Base-by-base conservation (phyloP, 2,888 invertebrate genomes). In the Clitarchus hookeri region DNA sequence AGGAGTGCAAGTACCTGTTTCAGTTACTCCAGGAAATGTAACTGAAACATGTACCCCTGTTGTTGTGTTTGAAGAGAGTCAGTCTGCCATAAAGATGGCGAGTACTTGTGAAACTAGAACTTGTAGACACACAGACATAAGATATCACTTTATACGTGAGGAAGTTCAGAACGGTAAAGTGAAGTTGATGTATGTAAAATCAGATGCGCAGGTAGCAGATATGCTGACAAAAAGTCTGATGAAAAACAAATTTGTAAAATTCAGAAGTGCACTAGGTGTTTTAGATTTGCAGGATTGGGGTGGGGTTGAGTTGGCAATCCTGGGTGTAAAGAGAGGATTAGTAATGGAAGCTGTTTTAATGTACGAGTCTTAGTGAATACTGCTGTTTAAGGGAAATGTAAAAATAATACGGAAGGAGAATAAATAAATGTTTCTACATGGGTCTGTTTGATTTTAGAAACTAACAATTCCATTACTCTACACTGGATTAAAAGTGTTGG, bases 141-240 rank as follows among this genome's bases (percentile, higher is more conserved):
- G 1, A 12, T n/a, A 23, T 23, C 65, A 65, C n/a, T 65, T 65
- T n/a, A 65, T 65, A n/a, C 19, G 6, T 19, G 65, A 65, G 65
- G 23, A 65, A n/a, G n/a, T 65, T 65, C 23, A 19, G 16, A n/a
- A 19, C 16, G 65, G 65, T n/a, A 65, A 65, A 16, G 65, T 65
- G n/a, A 19, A 65, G n/a, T 19, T 65, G 65, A 19, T 65, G n/a
- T 23, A 65, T 65, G 53, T 65, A 16, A 65, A 84, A 86, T 86
- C 79, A 79, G 78, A 79, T 84, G 84, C 84, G 79, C 79, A 86
- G 84, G 86, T 84, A 84, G 83, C 79, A 86, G 53, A 48, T 84
- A 79, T 78, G 84, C n/a, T 84, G 79, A 84, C 84, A 86, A 83
- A 53, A 84, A 84, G 80, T 86, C 84, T 86, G 84, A 86, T 84